These are phyloP conservation scores for Morus bassanus DNA, from an alignment of 2,797 vertebrate genomes.

Conservation along the genomic window DNA sequence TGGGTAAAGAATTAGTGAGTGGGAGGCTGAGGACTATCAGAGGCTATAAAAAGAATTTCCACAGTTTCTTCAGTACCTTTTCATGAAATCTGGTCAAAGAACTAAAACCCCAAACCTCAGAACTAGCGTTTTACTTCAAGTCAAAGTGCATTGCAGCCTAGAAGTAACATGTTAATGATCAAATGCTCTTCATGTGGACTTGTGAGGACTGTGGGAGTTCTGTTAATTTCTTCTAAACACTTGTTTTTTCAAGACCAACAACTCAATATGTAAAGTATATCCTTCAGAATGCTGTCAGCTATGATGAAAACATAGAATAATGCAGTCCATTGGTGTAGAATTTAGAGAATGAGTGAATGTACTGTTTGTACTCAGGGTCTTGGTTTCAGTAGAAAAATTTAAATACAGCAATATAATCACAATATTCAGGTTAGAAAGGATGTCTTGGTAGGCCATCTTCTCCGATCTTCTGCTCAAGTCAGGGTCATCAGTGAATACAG, in stretches of 20 bases:
- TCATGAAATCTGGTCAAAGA: neutral
- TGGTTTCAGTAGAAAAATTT: neutral
- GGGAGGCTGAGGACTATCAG: neutral
- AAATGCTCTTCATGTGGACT: neutral
- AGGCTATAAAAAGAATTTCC: neutral
- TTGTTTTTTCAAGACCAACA: neutral
- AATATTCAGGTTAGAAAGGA: neutral
- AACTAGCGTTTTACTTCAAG: neutral
- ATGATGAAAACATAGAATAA: neutral
- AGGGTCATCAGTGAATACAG: neutral
- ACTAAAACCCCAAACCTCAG: neutral
- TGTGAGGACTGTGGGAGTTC: neutral
- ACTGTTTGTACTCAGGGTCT: neutral
- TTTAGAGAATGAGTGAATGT: neutral
- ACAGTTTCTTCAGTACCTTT: neutral
- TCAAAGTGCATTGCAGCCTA: neutral
- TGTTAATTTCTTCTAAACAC: neutral
- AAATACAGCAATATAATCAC: neutral
- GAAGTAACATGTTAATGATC: neutral
- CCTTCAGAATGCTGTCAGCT: neutral
- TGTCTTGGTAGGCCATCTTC: neutral
- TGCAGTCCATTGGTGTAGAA: neutral
- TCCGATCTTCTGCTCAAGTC: neutral
- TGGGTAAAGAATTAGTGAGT: neutral
- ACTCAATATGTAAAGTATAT: neutral